These are phyloP conservation scores for Oryzaephilus surinamensis DNA, from an alignment of 1,140 invertebrate genomes.

Conservation along the genomic window DNA sequence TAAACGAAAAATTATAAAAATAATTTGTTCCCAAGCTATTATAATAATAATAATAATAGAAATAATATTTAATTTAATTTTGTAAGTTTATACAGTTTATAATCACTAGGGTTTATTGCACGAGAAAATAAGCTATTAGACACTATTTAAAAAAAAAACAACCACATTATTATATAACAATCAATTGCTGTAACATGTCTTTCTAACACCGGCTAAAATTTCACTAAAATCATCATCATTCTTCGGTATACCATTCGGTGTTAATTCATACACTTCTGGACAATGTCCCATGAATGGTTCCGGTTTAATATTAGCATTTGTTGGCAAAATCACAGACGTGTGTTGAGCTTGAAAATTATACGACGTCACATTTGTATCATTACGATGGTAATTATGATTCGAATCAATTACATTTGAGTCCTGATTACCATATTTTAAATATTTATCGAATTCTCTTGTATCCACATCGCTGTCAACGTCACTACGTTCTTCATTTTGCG, in stretches of 20 bases:
- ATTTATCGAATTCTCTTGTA: slow-evolving; percentile 53
- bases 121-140: slow-evolving; percentile 2
- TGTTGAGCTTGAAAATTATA: slow-evolving; percentile 34
- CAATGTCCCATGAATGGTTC: slow-evolving; percentile 26
- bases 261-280: slow-evolving; percentile 26
- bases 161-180: background rate
- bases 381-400: slow-evolving; percentile 43
- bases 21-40: too few relatives aligned
- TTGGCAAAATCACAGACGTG: slow-evolving; percentile 36
- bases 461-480: slow-evolving; percentile 43
- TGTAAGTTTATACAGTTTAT: too few relatives aligned
- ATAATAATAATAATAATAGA: too few relatives aligned
- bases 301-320: slow-evolving; percentile 35
- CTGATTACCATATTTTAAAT: slow-evolving; percentile 47
- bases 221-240: slow-evolving; percentile 75
- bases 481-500: slow-evolving; percentile 28
- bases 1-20: too few relatives aligned
- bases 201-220: slow-evolving; percentile 71
- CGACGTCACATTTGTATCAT: slow-evolving; percentile 27
- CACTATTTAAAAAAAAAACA: slow-evolving; percentile 8
- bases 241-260: slow-evolving; percentile 38
- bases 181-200: slow-evolving; percentile 78
- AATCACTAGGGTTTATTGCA: background rate
- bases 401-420: slow-evolving; percentile 42
- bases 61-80: too few relatives aligned